Evolutionary conservation across 2,888 invertebrate genomes (phyloP).

Genomic region (Lycia hirtaria): DNA sequence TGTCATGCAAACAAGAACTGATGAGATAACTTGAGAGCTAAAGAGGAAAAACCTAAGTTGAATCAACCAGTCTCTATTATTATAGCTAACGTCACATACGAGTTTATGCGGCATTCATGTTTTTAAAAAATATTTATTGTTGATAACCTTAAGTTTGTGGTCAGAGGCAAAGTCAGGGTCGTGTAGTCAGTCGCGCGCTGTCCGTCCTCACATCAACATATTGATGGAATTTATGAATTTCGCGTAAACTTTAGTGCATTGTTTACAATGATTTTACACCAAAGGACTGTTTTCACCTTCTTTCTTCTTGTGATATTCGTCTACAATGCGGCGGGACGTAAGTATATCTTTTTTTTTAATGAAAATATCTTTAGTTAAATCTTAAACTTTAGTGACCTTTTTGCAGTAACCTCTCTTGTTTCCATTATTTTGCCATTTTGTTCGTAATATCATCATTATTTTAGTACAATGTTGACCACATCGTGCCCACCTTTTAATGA

Average conservation of each 20-base stretch:
- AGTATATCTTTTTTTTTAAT: conserved; percentile 45
- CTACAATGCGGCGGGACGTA: conserved; percentile 50
- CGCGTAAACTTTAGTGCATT: conserved; percentile 40
- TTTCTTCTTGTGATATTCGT: conserved; percentile 47
- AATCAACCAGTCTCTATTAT: conserved; percentile 42
- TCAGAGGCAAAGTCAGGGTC: conserved; percentile 60
- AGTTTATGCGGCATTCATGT: conserved; percentile 44
- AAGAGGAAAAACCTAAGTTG: conserved; percentile 50
- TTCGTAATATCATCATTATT: conserved; percentile 25
- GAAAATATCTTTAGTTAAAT: background rate
- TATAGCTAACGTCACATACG: conserved; percentile 46
- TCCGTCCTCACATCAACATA: conserved; percentile 55
- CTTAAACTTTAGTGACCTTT: conserved; percentile 49
- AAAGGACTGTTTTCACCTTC: conserved; percentile 41
- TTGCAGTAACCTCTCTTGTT: conserved; percentile 35
- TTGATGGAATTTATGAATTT: conserved; percentile 42
- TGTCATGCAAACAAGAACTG: conserved; percentile 18
- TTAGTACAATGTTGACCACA: conserved; percentile 11
- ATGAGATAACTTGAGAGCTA: conserved; percentile 5
- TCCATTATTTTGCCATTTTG: conserved; percentile 39
- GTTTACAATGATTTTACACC: conserved; percentile 49
- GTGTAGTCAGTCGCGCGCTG: conserved; percentile 61
- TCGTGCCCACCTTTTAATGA: background rate
- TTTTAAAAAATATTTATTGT: conserved; percentile 60
- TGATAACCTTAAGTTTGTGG: conserved; percentile 68